These are phyloP conservation scores for Florisuga fusca DNA, from an alignment of 2,797 vertebrate genomes.

Conservation along the genomic window DNA sequence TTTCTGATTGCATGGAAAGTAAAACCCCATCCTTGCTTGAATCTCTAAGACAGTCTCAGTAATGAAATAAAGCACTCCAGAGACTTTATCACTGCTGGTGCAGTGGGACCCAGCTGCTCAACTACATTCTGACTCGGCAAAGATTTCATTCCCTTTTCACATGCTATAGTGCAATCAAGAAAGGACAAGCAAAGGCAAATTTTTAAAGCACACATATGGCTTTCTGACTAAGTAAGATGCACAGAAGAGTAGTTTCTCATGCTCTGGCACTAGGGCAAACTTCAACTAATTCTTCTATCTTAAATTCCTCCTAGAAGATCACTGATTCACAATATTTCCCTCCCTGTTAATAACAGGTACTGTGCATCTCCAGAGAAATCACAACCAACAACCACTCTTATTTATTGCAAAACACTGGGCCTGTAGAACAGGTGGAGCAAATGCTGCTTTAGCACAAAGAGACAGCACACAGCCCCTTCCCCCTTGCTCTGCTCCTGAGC, in stretches of 20 bases:
- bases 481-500: background rate
- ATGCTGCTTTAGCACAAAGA: background rate
- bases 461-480: background rate
- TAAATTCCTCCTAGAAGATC: background rate
- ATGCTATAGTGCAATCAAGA: background rate
- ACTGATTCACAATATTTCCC: background rate
- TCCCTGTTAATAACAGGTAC: background rate
- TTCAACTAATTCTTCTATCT: background rate
- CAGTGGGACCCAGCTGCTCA: conserved; percentile 46
- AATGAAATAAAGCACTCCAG: background rate
- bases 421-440: background rate
- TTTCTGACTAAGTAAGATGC: conserved; percentile 1
- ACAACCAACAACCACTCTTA: background rate
- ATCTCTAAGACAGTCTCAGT: background rate
- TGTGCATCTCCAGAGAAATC: background rate
- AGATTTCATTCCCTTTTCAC: conserved; percentile 29
- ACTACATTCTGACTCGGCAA: conserved; percentile 12
- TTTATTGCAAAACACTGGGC: background rate
- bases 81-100: conserved; percentile 19
- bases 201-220: conserved; percentile 14
- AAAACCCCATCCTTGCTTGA: background rate
- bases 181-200: conserved; percentile 11
- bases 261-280: background rate
- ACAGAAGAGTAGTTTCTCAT: background rate
- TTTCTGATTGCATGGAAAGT: background rate